A percentile compares a stretch with the other conserved stretches of the same genome.
These are phyloP conservation scores for Baronia brevicornis DNA, from an alignment of 2,888 invertebrate genomes.

Conservation along the genomic window DNA sequence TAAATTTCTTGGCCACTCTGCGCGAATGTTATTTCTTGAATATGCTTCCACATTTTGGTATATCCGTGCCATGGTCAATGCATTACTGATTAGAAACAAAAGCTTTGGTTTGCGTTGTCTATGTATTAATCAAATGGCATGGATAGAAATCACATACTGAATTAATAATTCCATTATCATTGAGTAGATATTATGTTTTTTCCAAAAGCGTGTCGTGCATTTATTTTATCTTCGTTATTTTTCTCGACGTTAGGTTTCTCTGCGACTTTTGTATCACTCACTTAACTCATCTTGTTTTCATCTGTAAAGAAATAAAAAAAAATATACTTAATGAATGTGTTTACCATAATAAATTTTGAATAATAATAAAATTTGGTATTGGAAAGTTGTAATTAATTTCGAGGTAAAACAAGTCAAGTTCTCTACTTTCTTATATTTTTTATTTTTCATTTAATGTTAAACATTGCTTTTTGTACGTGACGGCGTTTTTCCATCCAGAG, in stretches of 20 bases:
- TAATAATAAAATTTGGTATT: background rate
- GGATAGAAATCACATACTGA: background rate
- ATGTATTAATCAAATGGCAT: background rate
- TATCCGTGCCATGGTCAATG: constrained; percentile 41
- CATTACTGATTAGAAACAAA: constrained; percentile 35
- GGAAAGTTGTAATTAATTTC: too few relatives aligned
- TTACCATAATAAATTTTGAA: background rate
- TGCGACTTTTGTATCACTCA: too few relatives aligned
- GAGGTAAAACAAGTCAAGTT: too few relatives aligned
- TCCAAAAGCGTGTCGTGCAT: too few relatives aligned
- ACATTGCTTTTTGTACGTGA: too few relatives aligned
- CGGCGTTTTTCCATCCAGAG: too few relatives aligned
- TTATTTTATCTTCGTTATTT: too few relatives aligned
- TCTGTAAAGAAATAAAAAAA: background rate
- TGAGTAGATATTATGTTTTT: background rate
- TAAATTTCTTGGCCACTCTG: constrained; percentile 18
- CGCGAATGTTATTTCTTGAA: constrained; percentile 11
- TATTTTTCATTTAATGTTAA: too few relatives aligned
- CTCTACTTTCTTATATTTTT: too few relatives aligned
- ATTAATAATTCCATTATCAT: constrained; percentile 38
- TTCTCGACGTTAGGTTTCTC: too few relatives aligned
- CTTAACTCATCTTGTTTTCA: background rate
- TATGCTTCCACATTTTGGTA: constrained; percentile 18
- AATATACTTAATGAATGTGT: background rate
- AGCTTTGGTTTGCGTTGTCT: constrained; percentile 17